Base-by-base conservation (phyloP, 2,888 invertebrate species). In the Scrobipalpa costella region DNA sequence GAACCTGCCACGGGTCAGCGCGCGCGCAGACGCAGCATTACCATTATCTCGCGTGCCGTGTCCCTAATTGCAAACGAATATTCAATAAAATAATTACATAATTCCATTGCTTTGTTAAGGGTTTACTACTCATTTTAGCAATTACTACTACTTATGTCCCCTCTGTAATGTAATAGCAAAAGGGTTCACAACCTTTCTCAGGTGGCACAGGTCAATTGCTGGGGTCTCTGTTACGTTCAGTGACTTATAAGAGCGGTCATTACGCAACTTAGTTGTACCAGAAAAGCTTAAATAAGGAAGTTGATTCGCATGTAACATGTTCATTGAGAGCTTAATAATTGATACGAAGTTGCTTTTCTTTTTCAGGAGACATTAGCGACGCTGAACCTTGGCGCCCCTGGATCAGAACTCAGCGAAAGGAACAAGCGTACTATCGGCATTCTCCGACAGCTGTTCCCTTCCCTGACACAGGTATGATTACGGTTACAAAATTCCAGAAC, bases 401-500 rank as follows among this genome's bases (percentile, higher is more conserved):
- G 94, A 80, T 92, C 92, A 68, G 93, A 94, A 80, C 85, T 93
- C 70, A 93, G 94, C 80, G 93, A 94, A 72, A 93, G 95, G 76
- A 95, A 94, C 88, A 96, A 95, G 88, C 92, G 95, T 79, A 96
- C 95, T 72, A 95, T 96, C 78, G 95, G 95, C 74, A 93, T 95
- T 77, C 92, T 95, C 71, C 92, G 95, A 64, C 94, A 95, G 77
- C 92, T 95, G 65, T 96, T 96, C 89, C 95, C 95, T 47, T 92
- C 93, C 64, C 91, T 95, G 73, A 94, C 95, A 68, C 94, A 95
- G 95, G 95, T 96, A 93, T 15, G 47, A 15, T 49, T 6, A 27
- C 27, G 38, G 57, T 15, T 34, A 27, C 27, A 1, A 11, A 17
- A 9, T 49, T 11, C 19, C 1, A 49, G 8, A 49, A 13, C 27